Evolutionary conservation across 2,888 invertebrate species (phyloP), one percentile per base, ranked within the genome.

Genomic region (Apamea crenata): DNA sequence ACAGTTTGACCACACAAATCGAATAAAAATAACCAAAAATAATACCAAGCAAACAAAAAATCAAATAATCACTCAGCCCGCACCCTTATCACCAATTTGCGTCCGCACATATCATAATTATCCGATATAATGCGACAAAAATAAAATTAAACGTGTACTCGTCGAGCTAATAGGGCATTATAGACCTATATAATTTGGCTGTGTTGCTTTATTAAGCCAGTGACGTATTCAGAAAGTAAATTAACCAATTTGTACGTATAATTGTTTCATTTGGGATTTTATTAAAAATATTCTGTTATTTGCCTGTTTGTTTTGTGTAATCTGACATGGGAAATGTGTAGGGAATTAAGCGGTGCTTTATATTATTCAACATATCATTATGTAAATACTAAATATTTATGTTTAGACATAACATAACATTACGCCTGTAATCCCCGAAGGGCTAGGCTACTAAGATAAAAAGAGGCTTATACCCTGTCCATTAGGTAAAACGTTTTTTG

Each of bases 61-160:
- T 44, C 66, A 68, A 80, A 80, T 32, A 81, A 81, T 40, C 29
- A 12, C 81, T 86, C 68, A 80, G 66, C 1, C 82, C 83, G 56
- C 56, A 78, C 56, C 87, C 75, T 88, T 85, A 87, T 70, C 53
- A 47, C 83, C 89, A 88, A 90, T 89, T 91, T 88, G 78, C 70
- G 82, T 82, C 78, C 76, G 80, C 84, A 87, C 87, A 91, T 89
- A 87, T 91, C 89, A 90, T 92, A 92, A 91, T 92, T 91, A 90
- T 83, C 84, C 47, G 76, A 80, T 89, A 88, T 89, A 90, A 91
- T 86, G 84, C 83, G 88, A 85, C 87, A 89, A 92, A 92, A 91
- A 90, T 91, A 87, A 87, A 90, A 91, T 91, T 90, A 84, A 88
- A 89, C 88, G 76, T 81, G 83, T 82, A 77, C 72, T 84, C 47